Conservation (phyloP, 2,113 vertebrate species). For the Geococcyx californianus region DNA sequence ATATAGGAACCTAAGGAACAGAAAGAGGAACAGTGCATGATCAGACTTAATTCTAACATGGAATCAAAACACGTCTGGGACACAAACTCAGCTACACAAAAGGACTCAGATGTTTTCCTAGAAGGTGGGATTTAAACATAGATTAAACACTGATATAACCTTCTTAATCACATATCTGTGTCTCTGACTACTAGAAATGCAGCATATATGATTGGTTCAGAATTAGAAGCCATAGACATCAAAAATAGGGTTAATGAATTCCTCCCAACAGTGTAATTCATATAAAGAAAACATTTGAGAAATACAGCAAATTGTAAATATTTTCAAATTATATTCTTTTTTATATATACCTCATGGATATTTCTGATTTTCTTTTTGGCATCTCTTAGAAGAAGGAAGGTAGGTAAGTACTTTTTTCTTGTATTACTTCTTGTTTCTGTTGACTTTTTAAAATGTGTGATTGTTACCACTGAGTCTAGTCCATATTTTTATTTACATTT, state of each 20-base stretch:
- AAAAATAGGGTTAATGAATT: neutral
- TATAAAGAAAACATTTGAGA: neutral
- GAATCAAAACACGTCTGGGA: neutral
- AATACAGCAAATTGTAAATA: neutral
- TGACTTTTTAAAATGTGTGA: neutral
- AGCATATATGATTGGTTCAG: neutral
- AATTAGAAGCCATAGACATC: neutral
- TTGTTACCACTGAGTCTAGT: neutral
- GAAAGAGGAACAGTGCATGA: neutral
- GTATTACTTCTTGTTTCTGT: neutral
- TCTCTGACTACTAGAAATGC: neutral
- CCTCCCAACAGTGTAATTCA: neutral
- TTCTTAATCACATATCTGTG: neutral
- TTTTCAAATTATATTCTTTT: neutral
- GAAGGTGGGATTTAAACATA: neutral
- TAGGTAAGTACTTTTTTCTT: too few species aligned
- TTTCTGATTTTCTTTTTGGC: neutral
- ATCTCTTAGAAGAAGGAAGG: neutral
- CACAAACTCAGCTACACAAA: accelerated
- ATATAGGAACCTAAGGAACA: neutral
- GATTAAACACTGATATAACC: neutral
- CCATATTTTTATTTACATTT: neutral
- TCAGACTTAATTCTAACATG: neutral
- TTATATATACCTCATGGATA: neutral
- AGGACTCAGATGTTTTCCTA: neutral